These are phyloP conservation scores for Macroramphosus scolopax DNA, from an alignment of 2,797 vertebrate species.

Conservation along the genomic window DNA sequence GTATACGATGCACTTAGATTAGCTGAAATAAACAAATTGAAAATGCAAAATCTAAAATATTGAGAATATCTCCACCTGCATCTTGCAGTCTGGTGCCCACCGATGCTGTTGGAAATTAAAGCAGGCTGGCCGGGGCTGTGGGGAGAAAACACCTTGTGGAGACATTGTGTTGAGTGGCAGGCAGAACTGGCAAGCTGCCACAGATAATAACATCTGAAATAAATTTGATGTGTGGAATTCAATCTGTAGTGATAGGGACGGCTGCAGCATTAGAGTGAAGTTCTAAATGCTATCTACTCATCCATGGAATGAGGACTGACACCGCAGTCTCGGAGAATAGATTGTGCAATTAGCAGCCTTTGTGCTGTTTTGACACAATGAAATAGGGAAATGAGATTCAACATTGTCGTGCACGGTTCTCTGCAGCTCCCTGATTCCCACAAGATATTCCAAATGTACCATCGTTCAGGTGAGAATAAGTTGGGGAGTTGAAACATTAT, in stretches of 20 bases:
- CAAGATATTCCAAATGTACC: constrained; percentile 48
- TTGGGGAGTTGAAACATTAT: constrained; percentile 27
- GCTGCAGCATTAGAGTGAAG: constrained; percentile 71
- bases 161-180: constrained; percentile 70
- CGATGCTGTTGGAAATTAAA: constrained; percentile 51
- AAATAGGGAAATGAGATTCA: constrained; percentile 74
- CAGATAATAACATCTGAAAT: constrained; percentile 80
- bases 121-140: constrained; percentile 36
- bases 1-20: constrained; percentile 3
- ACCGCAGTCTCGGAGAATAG: constrained; percentile 74
- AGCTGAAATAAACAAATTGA: constrained; percentile 2
- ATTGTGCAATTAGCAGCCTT: constrained; percentile 77
- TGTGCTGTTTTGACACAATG: constrained; percentile 75
- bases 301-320: constrained; percentile 80
- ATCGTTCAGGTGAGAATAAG: constrained; percentile 54
- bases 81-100: constrained; percentile 29
- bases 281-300: constrained; percentile 79
- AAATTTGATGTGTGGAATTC: constrained; percentile 81
- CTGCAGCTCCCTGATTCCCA: constrained; percentile 47
- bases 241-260: constrained; percentile 75
- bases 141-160: constrained; percentile 69
- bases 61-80: constrained; percentile 34
- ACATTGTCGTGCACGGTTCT: constrained; percentile 55
- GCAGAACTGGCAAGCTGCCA: constrained; percentile 77
- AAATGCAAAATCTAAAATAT: constrained; percentile 33